Percentiles rank a stretch among this genome's conserved stretches.
These are phyloP conservation scores for Schmidtea mediterranea DNA, from an alignment of 1,140 invertebrate genomes.

Conservation along the genomic window DNA sequence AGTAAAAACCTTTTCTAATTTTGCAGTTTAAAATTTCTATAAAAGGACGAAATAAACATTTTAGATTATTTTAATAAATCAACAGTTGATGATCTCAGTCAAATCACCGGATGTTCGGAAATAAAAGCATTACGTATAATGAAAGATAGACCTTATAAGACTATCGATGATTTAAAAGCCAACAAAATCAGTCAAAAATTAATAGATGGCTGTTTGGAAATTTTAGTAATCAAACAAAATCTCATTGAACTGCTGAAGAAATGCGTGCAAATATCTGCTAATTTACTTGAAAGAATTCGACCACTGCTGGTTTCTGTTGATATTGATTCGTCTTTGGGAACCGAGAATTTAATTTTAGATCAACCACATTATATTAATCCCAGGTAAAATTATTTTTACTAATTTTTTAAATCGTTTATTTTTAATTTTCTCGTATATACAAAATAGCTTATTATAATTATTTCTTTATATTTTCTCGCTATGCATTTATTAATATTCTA, in stretches of 20 bases:
- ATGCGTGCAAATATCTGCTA: conserved; percentile 25
- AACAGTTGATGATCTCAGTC: conserved; percentile 23
- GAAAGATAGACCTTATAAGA: conserved; percentile 23
- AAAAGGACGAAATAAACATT: conserved; percentile 13
- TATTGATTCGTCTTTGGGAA: conserved; percentile 9
- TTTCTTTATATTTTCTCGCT: too few species aligned
- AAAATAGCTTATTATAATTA: too few species aligned
- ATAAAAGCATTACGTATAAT: conserved; percentile 29
- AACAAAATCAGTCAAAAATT: conserved; percentile 11
- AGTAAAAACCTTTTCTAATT: too few species aligned
- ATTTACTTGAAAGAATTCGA: not conserved
- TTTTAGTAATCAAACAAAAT: conserved; percentile 25
- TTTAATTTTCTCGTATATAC: too few species aligned
- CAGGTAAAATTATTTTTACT: too few species aligned
- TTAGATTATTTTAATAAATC: conserved; percentile 29
- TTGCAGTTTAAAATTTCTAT: too few species aligned
- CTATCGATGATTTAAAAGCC: conserved; percentile 22
- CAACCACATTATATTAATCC: conserved; percentile 26
- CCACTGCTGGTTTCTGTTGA: not conserved
- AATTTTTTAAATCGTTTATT: too few species aligned
- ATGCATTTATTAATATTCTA: too few species aligned
- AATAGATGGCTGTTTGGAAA: conserved; percentile 24
- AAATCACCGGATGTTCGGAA: conserved; percentile 28
- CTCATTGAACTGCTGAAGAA: conserved; percentile 28
- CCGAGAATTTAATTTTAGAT: conserved; percentile 19